Evolutionary conservation across 2,113 vertebrate genomes (phyloP), one percentile per base, ranked within the genome.

Genomic region (Aleadryas rufinucha): DNA sequence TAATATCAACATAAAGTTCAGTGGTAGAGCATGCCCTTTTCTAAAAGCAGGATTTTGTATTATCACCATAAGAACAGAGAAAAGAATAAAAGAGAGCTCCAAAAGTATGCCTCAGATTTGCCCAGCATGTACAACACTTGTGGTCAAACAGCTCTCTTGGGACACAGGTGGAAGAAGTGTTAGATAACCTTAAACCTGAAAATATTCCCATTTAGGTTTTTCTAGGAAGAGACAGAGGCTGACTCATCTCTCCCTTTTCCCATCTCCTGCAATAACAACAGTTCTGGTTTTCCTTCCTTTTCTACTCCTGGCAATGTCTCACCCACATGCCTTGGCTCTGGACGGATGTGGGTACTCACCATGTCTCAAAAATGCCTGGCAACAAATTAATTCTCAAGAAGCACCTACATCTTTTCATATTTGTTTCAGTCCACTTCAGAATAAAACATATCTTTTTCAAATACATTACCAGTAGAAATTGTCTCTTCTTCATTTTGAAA

Each of bases 241-340:
- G 61, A 33, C 18, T 69, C 1, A 0, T 30, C 33, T 59, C 39
- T 80, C 45, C 15, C 16, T 64, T 74, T 52, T 56, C 30, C 17
- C 1, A 1, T 35, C 26, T 84, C 35, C 47, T 54, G 39, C 18
- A 57, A 20, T 39, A 87, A 49, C 11, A 63, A 9, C 27, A 64
- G 12, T 52, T 50, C 31, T 80, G n/a, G 6, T 74, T 90, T 61
- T 65, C 47, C 45, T 81, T 86, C 1, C 2, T 33, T 74, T 83
- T 42, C 33, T 74, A 12, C 23, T 86, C 21, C 27, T 0, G 0
- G 8, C 0, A 2, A 61, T 41, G 45, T 54, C 41, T 80, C 57
- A 82, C 28, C 16, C 65, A 65, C n/a, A 15, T 83, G 52, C 42
- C 37, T 49, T 59, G 33, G 31, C 63, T 83, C 54, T 54, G 28